Evolutionary conservation across 2,888 invertebrate genomes (phyloP), one percentile per base, ranked within the genome.

Genomic region (Byasa hedistus): DNA sequence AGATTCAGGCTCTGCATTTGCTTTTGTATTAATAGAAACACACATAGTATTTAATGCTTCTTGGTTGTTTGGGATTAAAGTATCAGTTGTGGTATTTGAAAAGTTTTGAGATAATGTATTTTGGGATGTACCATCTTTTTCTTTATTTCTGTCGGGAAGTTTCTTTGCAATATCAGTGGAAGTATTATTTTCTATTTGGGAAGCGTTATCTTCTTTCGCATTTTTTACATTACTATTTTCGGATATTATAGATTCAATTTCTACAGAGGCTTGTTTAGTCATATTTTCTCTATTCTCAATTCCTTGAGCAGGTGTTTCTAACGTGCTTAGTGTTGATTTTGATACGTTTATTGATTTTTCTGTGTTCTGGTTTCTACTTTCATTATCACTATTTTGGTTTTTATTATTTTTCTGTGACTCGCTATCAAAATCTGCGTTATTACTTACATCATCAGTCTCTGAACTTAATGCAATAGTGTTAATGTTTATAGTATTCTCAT

Each of bases 21-120:
- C 44, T 17, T 54, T 65, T 54, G 59, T 32, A n/a, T 23, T 24
- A 22, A 55, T 3, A 56, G 27, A 59, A 59, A 70, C 67, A 22
- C 32, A 52, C 48, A 70, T 69, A 51, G 69, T 71, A 58, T 76
- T 73, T 15, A 87, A 72, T 51, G 74, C 86, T 77, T 91, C 91
- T 73, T 86, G 91, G 71, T 91, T 91, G 70, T 86, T 88, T 23
- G 91, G 91, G 51, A 91, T 76, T 27, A 81, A 73, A 21, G 84
- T 78, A 70, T 89, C 90, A 61, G 79, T 72, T 39, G 80, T 81
- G 4, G 71, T 76, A 69, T 73, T 82, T 10, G 82, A 79, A 58
- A 67, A 70, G 65, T 76, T 79, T 70, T 79, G 70, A 39, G 68
- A 70, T 57, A 48, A 58, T 69, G 72, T 61, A 17, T 51, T 65